These are phyloP conservation scores for Catotricha subobsoleta DNA, from an alignment of 2,888 invertebrate genomes.

Conservation along the genomic window DNA sequence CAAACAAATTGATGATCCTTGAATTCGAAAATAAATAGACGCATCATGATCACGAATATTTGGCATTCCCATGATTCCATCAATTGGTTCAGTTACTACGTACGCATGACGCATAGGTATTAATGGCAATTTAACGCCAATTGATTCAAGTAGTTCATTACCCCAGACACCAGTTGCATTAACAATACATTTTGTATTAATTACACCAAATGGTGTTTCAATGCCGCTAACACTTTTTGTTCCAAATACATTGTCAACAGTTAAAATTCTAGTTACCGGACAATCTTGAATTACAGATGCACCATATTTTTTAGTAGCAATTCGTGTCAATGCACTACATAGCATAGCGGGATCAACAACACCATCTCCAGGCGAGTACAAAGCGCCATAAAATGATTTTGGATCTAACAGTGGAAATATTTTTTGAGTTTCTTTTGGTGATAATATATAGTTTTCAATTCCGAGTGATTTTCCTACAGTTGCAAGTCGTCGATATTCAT, in stretches of 20 bases:
- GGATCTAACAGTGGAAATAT: slow-evolving; percentile 62
- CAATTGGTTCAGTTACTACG: slow-evolving; percentile 61
- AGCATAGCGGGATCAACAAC: slow-evolving; percentile 70
- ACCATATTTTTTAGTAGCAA: slow-evolving; percentile 44
- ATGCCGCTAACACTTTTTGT: slow-evolving; percentile 53
- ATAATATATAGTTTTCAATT: slow-evolving; percentile 54
- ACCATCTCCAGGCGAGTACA: slow-evolving; percentile 67
- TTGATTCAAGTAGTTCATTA: slow-evolving; percentile 36
- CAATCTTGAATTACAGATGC: slow-evolving; percentile 59
- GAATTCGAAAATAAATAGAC: slow-evolving; percentile 63
- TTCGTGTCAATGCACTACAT: slow-evolving; percentile 52
- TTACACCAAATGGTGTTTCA: slow-evolving; percentile 47
- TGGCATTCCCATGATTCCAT: slow-evolving; percentile 54
- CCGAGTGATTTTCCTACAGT: slow-evolving; percentile 64
- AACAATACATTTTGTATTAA: slow-evolving; percentile 59
- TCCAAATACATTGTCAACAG: slow-evolving; percentile 40
- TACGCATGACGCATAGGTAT: slow-evolving; percentile 79
- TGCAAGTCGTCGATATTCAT: slow-evolving; percentile 66
- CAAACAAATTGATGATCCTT: slow-evolving; percentile 64
- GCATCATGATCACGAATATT: slow-evolving; percentile 77
- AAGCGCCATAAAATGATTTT: slow-evolving; percentile 51
- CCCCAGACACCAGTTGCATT: slow-evolving; percentile 67
- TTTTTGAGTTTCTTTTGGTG: slow-evolving; percentile 54
- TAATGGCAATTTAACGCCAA: slow-evolving; percentile 45
- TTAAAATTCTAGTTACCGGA: slow-evolving; percentile 50